phyloP scores from a whole-genome alignment of 2,113 vertebrate genomes.

The Gorilla gorilla region DNA sequence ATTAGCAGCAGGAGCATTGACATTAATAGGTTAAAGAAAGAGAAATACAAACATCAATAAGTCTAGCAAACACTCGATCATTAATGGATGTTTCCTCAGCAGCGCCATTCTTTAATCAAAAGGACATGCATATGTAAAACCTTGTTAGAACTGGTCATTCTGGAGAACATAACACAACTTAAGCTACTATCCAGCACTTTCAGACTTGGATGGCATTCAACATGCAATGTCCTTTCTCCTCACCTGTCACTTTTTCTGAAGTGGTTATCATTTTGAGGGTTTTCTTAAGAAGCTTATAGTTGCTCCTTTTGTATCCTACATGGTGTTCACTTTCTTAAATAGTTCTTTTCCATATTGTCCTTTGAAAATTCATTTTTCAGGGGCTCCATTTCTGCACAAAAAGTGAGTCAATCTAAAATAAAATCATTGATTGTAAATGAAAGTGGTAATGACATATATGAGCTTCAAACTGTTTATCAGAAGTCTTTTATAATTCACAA shows the following conservation, averaged over 20 bases:
- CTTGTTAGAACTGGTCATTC: neutral
- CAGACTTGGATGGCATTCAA: neutral
- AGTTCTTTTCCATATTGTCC: neutral
- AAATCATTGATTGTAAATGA: neutral
- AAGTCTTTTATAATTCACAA: neutral
- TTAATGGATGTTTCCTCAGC: neutral
- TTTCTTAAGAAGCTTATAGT: neutral
- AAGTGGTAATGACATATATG: neutral
- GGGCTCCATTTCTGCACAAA: neutral
- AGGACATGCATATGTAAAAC: neutral
- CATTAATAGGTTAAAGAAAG: neutral
- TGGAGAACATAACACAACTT: neutral
- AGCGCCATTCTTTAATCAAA: neutral
- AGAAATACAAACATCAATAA: neutral
- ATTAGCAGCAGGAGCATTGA: neutral
- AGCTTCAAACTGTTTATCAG: neutral
- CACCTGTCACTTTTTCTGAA: neutral
- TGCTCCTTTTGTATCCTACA: neutral
- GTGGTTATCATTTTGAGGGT: neutral
- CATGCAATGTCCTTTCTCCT: rapidly evolving
- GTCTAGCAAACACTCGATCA: neutral
- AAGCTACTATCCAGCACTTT: neutral
- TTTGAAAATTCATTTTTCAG: neutral
- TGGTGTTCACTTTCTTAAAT: neutral
- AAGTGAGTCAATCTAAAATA: neutral